Percentiles rank a stretch among this genome's conserved stretches.
Conservation (phyloP, 2,797 vertebrate genomes). For the Hoplostethus mediterraneus region DNA sequence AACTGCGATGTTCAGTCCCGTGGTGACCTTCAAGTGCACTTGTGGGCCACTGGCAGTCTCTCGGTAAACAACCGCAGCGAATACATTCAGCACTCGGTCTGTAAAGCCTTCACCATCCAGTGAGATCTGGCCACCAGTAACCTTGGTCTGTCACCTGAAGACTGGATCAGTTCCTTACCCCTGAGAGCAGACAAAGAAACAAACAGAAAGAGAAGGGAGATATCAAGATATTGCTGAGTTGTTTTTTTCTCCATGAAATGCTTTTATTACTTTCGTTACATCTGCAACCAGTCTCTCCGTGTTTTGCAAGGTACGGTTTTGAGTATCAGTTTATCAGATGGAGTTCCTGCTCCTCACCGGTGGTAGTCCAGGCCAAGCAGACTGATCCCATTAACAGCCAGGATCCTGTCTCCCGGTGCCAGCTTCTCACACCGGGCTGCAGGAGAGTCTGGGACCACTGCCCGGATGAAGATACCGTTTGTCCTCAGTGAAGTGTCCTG, state of each 20-base stretch:
- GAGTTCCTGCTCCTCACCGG: conserved; percentile 57
- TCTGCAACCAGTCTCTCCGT: background rate
- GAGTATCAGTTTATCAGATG: background rate
- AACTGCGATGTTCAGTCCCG: conserved; percentile 20
- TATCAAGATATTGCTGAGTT: background rate
- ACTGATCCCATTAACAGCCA: conserved; percentile 86
- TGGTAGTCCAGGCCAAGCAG: conserved; percentile 81
- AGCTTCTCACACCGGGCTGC: conserved; percentile 78
- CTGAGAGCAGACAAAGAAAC: conserved; percentile 55
- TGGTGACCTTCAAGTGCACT: conserved; percentile 25
- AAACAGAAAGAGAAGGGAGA: conserved; percentile 15
- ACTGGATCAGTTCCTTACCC: conserved; percentile 83
- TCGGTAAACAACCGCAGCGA: background rate
- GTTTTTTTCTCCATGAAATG: background rate
- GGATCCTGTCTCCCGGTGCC: conserved; percentile 81
- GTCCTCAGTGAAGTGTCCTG: conserved; percentile 76
- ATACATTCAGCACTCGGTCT: conserved; percentile 63
- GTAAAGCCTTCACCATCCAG: conserved; percentile 53
- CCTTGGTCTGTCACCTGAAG: conserved; percentile 78
- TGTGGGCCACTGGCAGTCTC: conserved; percentile 18
- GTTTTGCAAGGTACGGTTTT: background rate
- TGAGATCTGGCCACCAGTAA: conserved; percentile 79
- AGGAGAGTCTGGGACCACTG: conserved; percentile 83
- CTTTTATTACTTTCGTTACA: background rate
- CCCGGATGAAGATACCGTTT: conserved; percentile 83